Base-by-base conservation (phyloP, 2,888 invertebrate species). In the Thumatha senex region DNA sequence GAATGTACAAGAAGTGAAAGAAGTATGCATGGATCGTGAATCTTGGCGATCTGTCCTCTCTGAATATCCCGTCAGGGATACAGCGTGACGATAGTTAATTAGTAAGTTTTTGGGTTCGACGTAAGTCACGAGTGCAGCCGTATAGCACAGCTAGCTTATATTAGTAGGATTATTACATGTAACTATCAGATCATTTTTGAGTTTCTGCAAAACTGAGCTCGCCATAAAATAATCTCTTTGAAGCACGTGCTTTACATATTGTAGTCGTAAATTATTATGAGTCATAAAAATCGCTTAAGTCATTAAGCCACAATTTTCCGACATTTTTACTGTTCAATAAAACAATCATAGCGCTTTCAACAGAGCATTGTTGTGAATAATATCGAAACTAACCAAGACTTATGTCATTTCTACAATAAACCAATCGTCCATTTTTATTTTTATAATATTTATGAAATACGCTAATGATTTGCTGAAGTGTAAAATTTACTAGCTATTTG, bases 311-410 rank as follows among this genome's bases (percentile, higher is more conserved):
- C 61, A 58, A 61, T 62, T 59, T 63, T 58, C 63, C 54, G 50
- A 50, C 53, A 53, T 65, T 63, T 72, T 76, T 73, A 77, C 55
- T 67, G 67, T 50, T 40, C 58, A 60, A 63, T 77, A 72, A 75
- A 76, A 69, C 53, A 61, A 68, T 67, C 67, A 70, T 74, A 69
- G 67, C 46, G 57, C 57, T 70, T 68, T 66, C 61, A 58, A 58
- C 15, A 40, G 30, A 39, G 63, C 57, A 53, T 51, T 56, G 54
- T 65, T 44, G 39, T 7, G 43, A 30, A 24, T 45, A 40, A 40
- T 40, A 40, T 44, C 38, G 13, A 11, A 40, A 38, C 1, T 24
- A n/a, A 13, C 31, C 10, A 15, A 33, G 7, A 33, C 46, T 41
- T 36, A 40, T 45, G 36, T 18, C 41, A 41, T 39, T 43, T 43